Evolutionary conservation across 2,113 vertebrate species (phyloP), one percentile per base, ranked within the genome.

Genomic region (Toxotes jaculatrix): DNA sequence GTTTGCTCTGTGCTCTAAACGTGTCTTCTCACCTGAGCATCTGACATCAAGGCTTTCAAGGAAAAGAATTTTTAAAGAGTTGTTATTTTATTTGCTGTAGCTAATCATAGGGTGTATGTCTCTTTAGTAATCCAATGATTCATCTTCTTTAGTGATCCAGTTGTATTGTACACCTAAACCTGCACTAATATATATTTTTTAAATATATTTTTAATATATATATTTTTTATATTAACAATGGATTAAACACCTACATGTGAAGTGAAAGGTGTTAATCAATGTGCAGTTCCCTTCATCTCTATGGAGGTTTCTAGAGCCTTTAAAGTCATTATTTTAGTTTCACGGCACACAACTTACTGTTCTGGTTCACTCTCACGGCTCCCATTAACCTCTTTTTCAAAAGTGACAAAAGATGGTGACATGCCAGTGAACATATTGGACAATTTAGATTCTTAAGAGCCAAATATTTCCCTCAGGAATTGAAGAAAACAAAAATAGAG

Each of bases 21-120:
- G 59, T 74, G 72, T 55, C 68, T 64, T 7, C 11, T 84, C 65
- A 65, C n/a, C 51, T 40, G 4, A 57, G 9, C 45, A 17, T 70
- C 43, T 62, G 45, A 62, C 31, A 72, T 36, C 12, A 27, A 45
- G 3, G 53, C 36, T 76, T 80, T 73, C 23, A 4, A 70, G 23
- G 40, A 62, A 80, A 64, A 32, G 1, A 0, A n/a, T n/a, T 31
- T 23, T 56, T 7, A 45, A 47, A 64, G 23, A 49, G 19, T 32
- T 27, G 21, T 23, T 76, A 3, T 32, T 49, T 8, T 59, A 8
- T 23, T 21, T 34, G 40, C 3, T 67, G 32, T 14, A 51, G 40
- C 34, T 27, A 9, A 38, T 21, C 13, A 60, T 45, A 36, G 12
- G 17, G 16, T 23, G 43, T 4, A 47, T 63, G 45, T 14, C 14